Base-by-base conservation (phyloP, 2,113 vertebrate genomes). In the Channa maculata region DNA sequence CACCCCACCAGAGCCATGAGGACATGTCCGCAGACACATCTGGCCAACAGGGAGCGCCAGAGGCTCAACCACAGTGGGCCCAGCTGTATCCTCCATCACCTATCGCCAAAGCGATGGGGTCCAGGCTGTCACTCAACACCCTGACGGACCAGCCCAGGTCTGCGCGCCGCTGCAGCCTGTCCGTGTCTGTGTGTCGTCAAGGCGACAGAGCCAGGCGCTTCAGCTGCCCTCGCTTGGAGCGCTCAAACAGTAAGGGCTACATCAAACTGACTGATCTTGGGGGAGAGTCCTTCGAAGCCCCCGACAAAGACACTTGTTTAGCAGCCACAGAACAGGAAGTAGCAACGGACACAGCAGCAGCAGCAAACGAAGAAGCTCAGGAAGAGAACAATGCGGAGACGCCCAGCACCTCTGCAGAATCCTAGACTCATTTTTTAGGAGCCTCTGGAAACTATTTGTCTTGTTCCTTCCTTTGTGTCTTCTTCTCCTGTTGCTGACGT, bases 231-330 rank as follows among this genome's bases (percentile, higher is more conserved):
- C 95, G 90, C 34, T 92, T 95, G 73, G 96, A 96, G 61, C 94
- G 88, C 55, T 89, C 94, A 68, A 93, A 96, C 94, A 96, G 95
- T 92, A 97, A 96, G 96, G 96, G 97, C 95, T 98, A 99, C 94
- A 94, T 94, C 77, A 96, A 96, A 48, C 92, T 98, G 87, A 92
- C 92, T 84, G 96, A 97, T 65, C 87, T 94, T 77, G 93, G 94
- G 37, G 95, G 95, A 63, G 95, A 97, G 85, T 97, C 96, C 54
- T 91, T 95, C 77, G 95, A 97, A 84, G 95, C 95, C 34, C 84
- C 95, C 10, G 94, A 94, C 83, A 90, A 92, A 24, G 88, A 86
- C 77, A 65, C 83, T 44, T 82, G 86, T 71, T 80, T 79, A 45
- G 69, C 50, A 75, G 61, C 81, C 64, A 83, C 77, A 14, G 79